phyloP scores from a whole-genome alignment of 2,888 invertebrate genomes.

The Oligia strigilis region DNA sequence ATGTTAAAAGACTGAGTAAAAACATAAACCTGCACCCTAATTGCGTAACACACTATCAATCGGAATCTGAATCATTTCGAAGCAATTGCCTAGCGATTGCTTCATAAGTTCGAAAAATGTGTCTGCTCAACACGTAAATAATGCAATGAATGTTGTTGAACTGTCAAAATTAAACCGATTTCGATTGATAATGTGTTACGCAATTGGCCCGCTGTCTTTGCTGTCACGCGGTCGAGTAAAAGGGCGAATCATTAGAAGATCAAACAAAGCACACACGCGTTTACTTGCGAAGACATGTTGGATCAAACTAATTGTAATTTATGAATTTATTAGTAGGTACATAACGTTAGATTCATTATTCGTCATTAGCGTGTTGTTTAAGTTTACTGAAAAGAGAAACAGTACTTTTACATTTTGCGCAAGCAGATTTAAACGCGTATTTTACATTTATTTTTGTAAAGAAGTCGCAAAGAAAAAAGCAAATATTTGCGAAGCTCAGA shows the following conservation, averaged over 20 bases:
- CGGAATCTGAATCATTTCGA: too few species aligned
- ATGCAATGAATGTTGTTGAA: too few species aligned
- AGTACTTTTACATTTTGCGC: background rate
- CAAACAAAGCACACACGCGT: background rate
- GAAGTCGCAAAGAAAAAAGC: conserved; percentile 9
- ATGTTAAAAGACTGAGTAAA: background rate
- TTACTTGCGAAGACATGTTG: background rate
- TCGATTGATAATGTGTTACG: too few species aligned
- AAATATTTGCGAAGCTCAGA: conserved; percentile 22
- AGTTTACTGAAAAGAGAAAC: conserved; percentile 1
- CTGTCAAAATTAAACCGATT: too few species aligned
- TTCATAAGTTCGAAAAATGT: too few species aligned
- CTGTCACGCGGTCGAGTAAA: background rate
- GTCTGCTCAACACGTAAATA: too few species aligned
- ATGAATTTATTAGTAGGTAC: conserved; percentile 1
- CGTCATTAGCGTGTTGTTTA: conserved; percentile 15
- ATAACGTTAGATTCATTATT: conserved; percentile 20
- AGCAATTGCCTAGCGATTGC: too few species aligned
- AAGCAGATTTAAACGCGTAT: background rate
- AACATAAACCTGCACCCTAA: too few species aligned
- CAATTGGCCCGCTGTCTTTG: too few species aligned
- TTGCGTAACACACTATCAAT: too few species aligned
- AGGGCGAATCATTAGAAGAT: background rate
- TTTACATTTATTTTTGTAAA: background rate
- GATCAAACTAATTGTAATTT: conserved; percentile 32